Evolutionary conservation across 2,888 invertebrate species (phyloP), one percentile per base, ranked within the genome.

Genomic region (Nesidiocoris tenuis): DNA sequence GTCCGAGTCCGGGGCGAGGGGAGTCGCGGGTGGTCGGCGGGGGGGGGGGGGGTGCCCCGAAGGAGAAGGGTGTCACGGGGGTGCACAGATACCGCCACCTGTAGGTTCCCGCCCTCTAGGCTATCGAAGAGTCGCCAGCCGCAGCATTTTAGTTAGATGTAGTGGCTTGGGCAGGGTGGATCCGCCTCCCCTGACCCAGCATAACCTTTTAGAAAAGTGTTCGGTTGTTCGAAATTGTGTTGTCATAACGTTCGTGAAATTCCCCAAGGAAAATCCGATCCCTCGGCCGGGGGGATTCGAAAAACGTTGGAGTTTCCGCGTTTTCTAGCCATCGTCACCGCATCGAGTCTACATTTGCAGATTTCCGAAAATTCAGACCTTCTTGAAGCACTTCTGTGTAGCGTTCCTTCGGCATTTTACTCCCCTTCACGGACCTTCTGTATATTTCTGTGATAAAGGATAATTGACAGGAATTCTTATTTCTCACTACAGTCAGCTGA

Each of bases 131-230:
- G 39, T 16, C 24, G 5, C 3, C 72, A 19, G 1, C 54, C 61
- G n/a, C 12, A 24, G 24, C 19, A 24, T 59, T 66, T n/a, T 65
- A 75, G 74, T 75, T 75, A 75, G 74, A 75, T 75, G 74, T 75
- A 75, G 74, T 75, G 57, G 74, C 66, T 75, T 66, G 74, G 25
- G 74, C 74, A 57, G 74, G 66, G 74, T 66, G 66, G 57, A 75
- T 22, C 57, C 57, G 66, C 61, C 65, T 24, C 74, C 74, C 74
- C 54, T 24, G 57, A 25, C 65, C 74, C 66, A 22, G 57, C 57
- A 57, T 24, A 24, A 22, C 21, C 57, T 66, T 54, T 65, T 57
- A 39, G 21, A 22, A 66, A 24, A 64, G 59, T 75, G 74, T 75
- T 75, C 74, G 57, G 74, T 66, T 63, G 12, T 25, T 65, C 25